Evolutionary conservation across 2,888 invertebrate species (phyloP).

Genomic region (Tetragonula carbonaria): DNA sequence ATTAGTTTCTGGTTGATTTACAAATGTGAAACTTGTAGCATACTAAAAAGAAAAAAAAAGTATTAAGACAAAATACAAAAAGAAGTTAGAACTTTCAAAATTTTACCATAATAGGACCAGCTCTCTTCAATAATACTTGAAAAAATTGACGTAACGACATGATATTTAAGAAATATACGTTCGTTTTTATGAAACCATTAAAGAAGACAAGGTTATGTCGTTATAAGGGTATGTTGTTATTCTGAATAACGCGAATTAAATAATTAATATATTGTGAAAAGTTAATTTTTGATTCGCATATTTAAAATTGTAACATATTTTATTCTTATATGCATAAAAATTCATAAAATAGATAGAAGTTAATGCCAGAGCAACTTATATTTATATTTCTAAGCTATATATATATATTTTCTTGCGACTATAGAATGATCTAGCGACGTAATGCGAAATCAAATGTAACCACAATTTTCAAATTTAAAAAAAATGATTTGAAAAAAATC

Average conservation of each 20-base stretch:
- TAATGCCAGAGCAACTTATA: background rate
- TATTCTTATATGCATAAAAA: background rate
- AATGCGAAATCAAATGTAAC: background rate
- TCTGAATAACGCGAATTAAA: background rate
- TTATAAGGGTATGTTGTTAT: background rate
- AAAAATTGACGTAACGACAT: slow-evolving; percentile 50
- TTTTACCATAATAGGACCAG: slow-evolving; percentile 66
- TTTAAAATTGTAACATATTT: background rate
- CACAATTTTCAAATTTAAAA: background rate
- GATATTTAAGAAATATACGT: slow-evolving; percentile 4
- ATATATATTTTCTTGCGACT: background rate
- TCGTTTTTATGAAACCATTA: background rate
- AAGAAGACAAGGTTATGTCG: background rate
- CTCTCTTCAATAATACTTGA: slow-evolving; percentile 55
- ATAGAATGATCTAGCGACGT: slow-evolving; percentile 8
- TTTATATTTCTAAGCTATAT: slow-evolving; percentile 10
- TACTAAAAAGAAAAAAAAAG: slow-evolving; percentile 60
- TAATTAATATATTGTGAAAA: background rate
- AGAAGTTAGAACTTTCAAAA: background rate
- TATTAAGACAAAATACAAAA: background rate
- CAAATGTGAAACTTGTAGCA: slow-evolving; percentile 67
- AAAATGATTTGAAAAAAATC: background rate
- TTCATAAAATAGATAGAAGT: background rate
- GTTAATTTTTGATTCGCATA: background rate
- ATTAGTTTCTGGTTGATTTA: slow-evolving; percentile 64